Percentiles rank a stretch among this genome's conserved stretches.
Conservation (phyloP, 2,797 vertebrate genomes). For the Myotis findleyi region DNA sequence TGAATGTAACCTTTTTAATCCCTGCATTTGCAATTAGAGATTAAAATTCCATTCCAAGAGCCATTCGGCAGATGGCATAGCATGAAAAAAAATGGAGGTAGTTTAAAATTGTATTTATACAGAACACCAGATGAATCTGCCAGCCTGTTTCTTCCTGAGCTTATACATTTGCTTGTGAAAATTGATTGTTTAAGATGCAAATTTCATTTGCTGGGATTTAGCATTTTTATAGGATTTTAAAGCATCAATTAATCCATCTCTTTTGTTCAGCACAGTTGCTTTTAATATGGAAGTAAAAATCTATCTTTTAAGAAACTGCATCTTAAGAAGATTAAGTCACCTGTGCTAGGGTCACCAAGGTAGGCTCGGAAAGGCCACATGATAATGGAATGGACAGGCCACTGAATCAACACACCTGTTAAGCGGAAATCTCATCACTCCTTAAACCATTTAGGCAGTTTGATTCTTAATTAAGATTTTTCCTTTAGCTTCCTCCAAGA, state of each 20-base stretch:
- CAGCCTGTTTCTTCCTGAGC: constrained; percentile 78
- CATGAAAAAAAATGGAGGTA: constrained; percentile 81
- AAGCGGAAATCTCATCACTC: constrained; percentile 9
- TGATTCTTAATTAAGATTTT: constrained; percentile 78
- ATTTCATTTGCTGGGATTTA: constrained; percentile 76
- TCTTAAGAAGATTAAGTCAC: constrained; percentile 61
- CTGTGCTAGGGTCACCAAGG: neutral
- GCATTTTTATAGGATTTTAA: constrained; percentile 78
- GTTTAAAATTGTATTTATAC: constrained; percentile 85
- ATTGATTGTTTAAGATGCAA: constrained; percentile 80
- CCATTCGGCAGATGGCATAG: constrained; percentile 85
- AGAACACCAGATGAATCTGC: constrained; percentile 86
- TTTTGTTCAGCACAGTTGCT: constrained; percentile 65
- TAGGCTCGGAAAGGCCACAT: neutral
- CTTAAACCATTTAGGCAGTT: constrained; percentile 28
- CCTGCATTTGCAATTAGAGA: constrained; percentile 85
- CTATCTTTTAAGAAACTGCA: constrained; percentile 55
- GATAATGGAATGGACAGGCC: constrained; percentile 17
- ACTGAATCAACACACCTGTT: constrained; percentile 24
- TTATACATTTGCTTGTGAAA: constrained; percentile 73
- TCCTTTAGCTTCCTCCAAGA: constrained; percentile 17
- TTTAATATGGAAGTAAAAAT: constrained; percentile 69
- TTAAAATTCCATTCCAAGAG: constrained; percentile 85
- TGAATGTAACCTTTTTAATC: constrained; percentile 85
- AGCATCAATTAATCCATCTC: constrained; percentile 77